phyloP scores from a whole-genome alignment of 2,113 vertebrate species.

The Erythrocercus mccallii region DNA sequence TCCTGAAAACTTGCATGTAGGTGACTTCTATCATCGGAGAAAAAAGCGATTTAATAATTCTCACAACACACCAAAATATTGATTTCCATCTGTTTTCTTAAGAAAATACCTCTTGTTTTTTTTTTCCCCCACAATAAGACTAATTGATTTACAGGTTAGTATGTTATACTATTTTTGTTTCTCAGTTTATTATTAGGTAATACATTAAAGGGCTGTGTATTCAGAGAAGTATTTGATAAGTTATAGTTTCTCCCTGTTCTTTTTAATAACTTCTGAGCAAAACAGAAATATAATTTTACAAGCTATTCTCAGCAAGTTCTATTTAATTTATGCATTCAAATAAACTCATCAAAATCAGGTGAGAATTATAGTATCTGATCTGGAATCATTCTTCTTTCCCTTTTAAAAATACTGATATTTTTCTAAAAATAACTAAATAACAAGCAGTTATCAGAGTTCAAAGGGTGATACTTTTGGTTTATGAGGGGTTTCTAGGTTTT shows the following conservation, averaged over 20 bases:
- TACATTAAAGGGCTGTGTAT: background rate
- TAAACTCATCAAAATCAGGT: background rate
- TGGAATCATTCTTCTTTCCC: background rate
- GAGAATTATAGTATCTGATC: background rate
- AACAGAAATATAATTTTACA: background rate
- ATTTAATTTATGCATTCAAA: background rate
- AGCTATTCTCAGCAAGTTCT: background rate
- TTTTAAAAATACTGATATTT: background rate
- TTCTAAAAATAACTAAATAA: background rate
- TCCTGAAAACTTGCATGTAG: slow-evolving; percentile 52
- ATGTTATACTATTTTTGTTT: slow-evolving; percentile 1
- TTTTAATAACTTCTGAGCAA: background rate
- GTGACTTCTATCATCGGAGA: slow-evolving; percentile 1
- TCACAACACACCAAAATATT: background rate
- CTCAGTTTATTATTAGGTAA: background rate
- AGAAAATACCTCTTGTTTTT: background rate
- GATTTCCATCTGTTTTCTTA: slow-evolving; percentile 15
- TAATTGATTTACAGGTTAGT: background rate
- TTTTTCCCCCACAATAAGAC: background rate
- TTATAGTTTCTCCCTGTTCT: background rate
- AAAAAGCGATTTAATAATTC: slow-evolving; percentile 33
- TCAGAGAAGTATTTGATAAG: background rate
- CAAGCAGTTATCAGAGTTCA: background rate
- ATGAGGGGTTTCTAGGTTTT: background rate
- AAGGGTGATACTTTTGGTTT: background rate